Conservation (phyloP, 2,113 vertebrate genomes). For the Embiotoca jacksoni region DNA sequence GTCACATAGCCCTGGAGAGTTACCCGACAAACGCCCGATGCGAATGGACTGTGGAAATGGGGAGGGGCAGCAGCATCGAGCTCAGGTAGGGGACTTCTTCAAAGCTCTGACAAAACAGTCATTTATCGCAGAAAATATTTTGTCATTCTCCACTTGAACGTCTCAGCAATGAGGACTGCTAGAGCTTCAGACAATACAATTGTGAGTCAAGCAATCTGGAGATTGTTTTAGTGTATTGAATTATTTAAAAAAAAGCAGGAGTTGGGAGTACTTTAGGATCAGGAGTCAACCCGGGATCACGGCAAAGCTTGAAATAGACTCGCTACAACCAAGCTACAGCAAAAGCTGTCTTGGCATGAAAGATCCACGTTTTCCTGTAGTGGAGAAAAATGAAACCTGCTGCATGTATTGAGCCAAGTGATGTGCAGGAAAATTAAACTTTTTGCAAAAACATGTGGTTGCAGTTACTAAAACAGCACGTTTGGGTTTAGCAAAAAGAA, state of each 20-base stretch:
- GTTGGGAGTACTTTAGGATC: too few species aligned
- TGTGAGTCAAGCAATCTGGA: not conserved
- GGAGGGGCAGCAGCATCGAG: constrained; percentile 84
- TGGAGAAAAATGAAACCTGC: too few species aligned
- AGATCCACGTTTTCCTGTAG: too few species aligned
- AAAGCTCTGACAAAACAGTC: not conserved
- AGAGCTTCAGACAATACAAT: not conserved
- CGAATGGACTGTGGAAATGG: constrained; percentile 90
- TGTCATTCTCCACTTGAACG: not conserved
- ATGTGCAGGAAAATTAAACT: too few species aligned
- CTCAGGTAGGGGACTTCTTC: constrained; percentile 82
- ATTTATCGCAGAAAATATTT: not conserved
- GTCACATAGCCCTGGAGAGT: constrained; percentile 90
- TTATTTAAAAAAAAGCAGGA: not conserved
- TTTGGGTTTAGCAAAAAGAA: too few species aligned
- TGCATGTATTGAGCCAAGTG: too few species aligned
- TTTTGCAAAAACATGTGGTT: too few species aligned
- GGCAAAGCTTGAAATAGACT: too few species aligned
- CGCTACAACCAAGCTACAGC: too few species aligned
- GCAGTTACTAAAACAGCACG: too few species aligned
- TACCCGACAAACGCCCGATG: constrained; percentile 92
- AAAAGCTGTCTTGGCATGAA: too few species aligned
- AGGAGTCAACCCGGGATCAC: too few species aligned
- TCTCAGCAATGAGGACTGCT: not conserved
- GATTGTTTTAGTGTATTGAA: not conserved